These are phyloP conservation scores for Fregata magnificens DNA, from an alignment of 2,113 vertebrate genomes.

Conservation along the genomic window DNA sequence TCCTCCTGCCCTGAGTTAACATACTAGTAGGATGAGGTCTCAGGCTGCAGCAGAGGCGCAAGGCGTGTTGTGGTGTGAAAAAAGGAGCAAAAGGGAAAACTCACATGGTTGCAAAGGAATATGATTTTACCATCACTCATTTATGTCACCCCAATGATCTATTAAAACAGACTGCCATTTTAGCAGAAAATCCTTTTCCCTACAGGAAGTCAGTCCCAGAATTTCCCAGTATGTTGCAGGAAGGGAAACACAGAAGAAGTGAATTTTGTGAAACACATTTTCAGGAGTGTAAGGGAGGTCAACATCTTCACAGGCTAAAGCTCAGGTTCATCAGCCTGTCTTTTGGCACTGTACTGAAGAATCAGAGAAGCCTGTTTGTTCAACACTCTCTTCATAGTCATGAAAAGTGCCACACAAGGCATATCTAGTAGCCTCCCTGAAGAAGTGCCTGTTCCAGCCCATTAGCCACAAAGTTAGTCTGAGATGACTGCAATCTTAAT, in stretches of 20 bases:
- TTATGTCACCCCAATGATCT: background rate
- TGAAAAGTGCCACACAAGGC: background rate
- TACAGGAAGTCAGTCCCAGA: background rate
- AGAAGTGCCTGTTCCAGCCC: background rate
- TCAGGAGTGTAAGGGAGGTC: background rate
- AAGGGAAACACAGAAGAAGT: background rate
- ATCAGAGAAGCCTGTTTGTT: background rate
- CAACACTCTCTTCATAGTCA: background rate
- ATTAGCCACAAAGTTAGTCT: background rate
- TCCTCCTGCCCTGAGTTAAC: background rate
- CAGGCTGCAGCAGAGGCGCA: background rate
- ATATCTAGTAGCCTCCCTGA: background rate
- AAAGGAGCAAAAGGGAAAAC: background rate
- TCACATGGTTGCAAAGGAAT: rapidly evolving
- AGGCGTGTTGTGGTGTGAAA: background rate
- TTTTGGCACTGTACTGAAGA: background rate
- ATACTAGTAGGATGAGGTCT: background rate
- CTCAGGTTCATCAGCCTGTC: background rate
- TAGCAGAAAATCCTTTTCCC: background rate
- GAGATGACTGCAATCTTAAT: background rate
- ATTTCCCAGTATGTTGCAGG: background rate
- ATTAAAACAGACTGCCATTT: too few relatives aligned
- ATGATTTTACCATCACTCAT: background rate
- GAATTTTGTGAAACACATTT: background rate
- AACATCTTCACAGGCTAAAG: background rate